A percentile compares a stretch with the other conserved stretches of the same genome.
Evolutionary conservation across 2,888 invertebrate genomes (phyloP).

Genomic region (Eilema depressum): DNA sequence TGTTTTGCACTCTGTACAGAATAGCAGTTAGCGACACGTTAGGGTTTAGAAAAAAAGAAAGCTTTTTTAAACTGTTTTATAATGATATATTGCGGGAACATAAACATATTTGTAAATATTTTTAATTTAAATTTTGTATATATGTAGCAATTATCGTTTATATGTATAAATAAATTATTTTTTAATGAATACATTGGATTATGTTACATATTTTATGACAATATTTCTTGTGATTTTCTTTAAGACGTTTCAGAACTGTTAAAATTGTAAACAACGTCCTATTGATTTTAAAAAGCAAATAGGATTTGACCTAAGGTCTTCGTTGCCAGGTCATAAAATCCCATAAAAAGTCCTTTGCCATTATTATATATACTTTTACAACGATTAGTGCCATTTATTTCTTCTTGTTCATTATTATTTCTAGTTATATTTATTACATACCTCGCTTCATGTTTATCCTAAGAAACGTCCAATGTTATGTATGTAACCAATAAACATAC

Average conservation of each 20-base stretch:
- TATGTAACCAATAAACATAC: conserved; percentile 7
- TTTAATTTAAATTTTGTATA: neutral
- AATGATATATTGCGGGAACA: neutral
- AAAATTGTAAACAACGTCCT: neutral
- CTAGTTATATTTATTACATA: conserved; percentile 5
- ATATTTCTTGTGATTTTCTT: neutral
- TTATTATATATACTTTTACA: conserved; percentile 19
- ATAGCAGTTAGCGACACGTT: conserved; percentile 13
- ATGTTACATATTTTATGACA: neutral
- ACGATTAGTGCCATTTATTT: conserved; percentile 28
- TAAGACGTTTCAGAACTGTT: neutral
- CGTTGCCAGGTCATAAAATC: too few species aligned
- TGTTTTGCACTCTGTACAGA: conserved; percentile 27
- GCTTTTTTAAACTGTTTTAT: neutral
- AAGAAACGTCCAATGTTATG: neutral
- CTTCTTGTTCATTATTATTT: conserved; percentile 6
- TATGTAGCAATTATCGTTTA: neutral
- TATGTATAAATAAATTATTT: neutral
- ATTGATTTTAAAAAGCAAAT: neutral
- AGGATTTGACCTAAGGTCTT: too few species aligned
- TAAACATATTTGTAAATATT: conserved; percentile 6
- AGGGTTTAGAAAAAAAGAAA: conserved; percentile 7
- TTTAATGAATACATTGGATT: neutral
- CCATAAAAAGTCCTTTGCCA: neutral
- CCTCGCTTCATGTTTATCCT: neutral